Evolutionary conservation across 2,113 vertebrate species (phyloP), one percentile per base, ranked within the genome.

Genomic region (Cheilinus undulatus): DNA sequence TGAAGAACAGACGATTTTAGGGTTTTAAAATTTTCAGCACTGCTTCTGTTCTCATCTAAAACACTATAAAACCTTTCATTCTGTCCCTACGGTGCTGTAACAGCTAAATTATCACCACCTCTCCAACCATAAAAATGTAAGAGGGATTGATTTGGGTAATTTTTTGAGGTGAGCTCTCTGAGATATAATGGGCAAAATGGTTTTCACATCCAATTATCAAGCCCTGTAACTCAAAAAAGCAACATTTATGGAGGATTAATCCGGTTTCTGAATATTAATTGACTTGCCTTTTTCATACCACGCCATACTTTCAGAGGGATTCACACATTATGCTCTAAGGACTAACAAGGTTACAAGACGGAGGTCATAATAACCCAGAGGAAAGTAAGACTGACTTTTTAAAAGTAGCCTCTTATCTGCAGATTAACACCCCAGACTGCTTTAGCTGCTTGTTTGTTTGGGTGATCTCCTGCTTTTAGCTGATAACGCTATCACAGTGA

Each of bases 401-500:
- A 30, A 73, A 60, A 59, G 61, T 65, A 20, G 49, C 65, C 56
- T 63, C 14, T 62, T 86, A 90, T 90, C 86, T 76, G 11, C 11
- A 83, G 88, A 84, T 89, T 80, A 83, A 69, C 72, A 11, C 50
- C 5, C 69, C 59, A 26, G 46, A 63, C 48, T 52, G 69, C 58
- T 69, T 46, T 42, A 69, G 28, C 75, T 45, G 4, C 27, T 17
- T 32, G 80, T 62, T 80, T 84, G 85, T 86, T 86, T 83, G 53
- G 81, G 63, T 50, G 64, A 61, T 68, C 38, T 75, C 19, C 65
- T 79, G 48, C 69, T 70, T 75, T 69, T 1, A 52, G 76, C 54
- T 76, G 86, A 88, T 88, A 84, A 82, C 86, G 30, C 28, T 56
- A 56, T 85, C 74, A 73, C 40, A 38, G 45, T 42, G 54, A 30